A percentile compares a stretch with the other conserved stretches of the same genome.
Evolutionary conservation across 2,888 invertebrate genomes (phyloP).

Genomic region (Drosophila buzzatii): DNA sequence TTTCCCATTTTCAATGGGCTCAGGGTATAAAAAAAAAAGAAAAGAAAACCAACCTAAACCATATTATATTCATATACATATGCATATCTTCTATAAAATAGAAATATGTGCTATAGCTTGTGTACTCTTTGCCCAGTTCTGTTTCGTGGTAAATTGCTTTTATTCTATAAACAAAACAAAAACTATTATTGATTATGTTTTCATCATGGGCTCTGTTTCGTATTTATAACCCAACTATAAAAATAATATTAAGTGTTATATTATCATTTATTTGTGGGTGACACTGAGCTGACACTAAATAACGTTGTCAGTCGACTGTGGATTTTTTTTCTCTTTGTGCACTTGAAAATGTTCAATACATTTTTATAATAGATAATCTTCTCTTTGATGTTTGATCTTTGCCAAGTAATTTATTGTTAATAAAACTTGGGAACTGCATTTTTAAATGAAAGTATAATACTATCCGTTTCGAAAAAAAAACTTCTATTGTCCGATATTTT

Average conservation of each 20-base stretch:
- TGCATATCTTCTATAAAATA: constrained; percentile 30
- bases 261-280: constrained; percentile 31
- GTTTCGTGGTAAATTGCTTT: constrained; percentile 38
- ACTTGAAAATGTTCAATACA: neutral
- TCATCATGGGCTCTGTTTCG: constrained; percentile 68
- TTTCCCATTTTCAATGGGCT: too few species aligned
- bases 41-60: constrained; percentile 27
- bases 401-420: neutral
- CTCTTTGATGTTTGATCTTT: constrained; percentile 7
- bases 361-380: neutral
- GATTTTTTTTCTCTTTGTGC: neutral
- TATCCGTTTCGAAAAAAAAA: neutral
- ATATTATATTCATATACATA: constrained; percentile 15
- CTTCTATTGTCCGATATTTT: constrained; percentile 19
- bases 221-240: constrained; percentile 74
- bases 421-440: neutral
- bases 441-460: neutral
- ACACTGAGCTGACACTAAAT: constrained; percentile 2
- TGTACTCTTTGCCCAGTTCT: constrained; percentile 42
- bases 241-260: constrained; percentile 6
- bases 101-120: constrained; percentile 42
- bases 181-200: constrained; percentile 24
- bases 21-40: too few species aligned
- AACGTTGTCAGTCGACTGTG: neutral
- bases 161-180: constrained; percentile 25